Percentiles rank a stretch among this genome's conserved stretches.
Conservation (phyloP, 2,888 invertebrate species). For the Meliscaeva auricollis region DNA sequence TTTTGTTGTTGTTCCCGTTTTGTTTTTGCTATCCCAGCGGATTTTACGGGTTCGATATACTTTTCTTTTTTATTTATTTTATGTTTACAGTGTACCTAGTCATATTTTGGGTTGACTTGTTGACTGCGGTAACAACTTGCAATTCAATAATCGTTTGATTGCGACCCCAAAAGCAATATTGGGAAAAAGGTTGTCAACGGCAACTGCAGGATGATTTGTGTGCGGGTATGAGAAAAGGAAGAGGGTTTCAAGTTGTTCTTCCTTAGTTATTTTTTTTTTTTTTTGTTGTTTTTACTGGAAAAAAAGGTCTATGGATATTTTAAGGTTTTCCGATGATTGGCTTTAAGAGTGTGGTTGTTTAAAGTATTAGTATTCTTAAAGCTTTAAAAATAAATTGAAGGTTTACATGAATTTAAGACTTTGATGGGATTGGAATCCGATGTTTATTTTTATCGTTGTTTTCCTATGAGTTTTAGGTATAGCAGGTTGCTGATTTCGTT, state of each 20-base stretch:
- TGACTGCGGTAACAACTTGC: constrained; percentile 76
- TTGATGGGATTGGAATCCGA: not conserved
- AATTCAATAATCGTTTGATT: constrained; percentile 76
- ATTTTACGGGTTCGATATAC: constrained; percentile 17
- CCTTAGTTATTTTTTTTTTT: not conserved
- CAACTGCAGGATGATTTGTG: constrained; percentile 73
- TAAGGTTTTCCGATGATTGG: constrained; percentile 24
- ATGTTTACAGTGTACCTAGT: constrained; percentile 50
- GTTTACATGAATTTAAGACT: not conserved
- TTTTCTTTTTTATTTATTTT: constrained; percentile 38
- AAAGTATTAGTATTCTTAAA: constrained; percentile 16
- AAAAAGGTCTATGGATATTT: constrained; percentile 21
- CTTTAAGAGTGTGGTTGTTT: constrained; percentile 31
- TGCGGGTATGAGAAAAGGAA: constrained; percentile 29
- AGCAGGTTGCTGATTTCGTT: not conserved
- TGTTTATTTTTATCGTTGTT: not conserved
- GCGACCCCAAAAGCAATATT: constrained; percentile 76
- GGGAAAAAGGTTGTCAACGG: constrained; percentile 73
- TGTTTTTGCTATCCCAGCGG: constrained; percentile 26
- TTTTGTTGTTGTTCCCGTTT: not conserved
- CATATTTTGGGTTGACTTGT: constrained; percentile 73
- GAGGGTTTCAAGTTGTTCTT: constrained; percentile 19
- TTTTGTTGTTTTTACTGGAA: not conserved
- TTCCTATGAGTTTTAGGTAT: not conserved
- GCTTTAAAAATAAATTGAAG: constrained; percentile 10